These are phyloP conservation scores for Apostichopus leukothele DNA, from an alignment of 53 echinoderm and acorn worm genomes.

Conservation along the genomic window DNA sequence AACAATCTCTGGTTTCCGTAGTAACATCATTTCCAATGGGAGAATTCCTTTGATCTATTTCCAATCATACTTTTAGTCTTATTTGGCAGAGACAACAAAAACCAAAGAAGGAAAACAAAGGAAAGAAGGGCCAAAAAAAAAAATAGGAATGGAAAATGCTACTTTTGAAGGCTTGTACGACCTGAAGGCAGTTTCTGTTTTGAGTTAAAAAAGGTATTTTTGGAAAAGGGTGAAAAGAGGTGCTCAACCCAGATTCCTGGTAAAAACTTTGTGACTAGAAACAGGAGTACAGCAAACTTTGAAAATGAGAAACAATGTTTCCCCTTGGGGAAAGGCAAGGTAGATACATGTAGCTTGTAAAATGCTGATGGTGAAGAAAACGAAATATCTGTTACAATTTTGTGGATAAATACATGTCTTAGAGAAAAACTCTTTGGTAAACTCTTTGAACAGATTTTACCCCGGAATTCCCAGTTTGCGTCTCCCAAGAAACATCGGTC, in stretches of 20 bases:
- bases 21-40: not conserved
- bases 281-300: not conserved
- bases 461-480: no score
- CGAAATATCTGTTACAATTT: not conserved
- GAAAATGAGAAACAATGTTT: not conserved
- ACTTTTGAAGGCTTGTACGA: not conserved
- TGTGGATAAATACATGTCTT: no score
- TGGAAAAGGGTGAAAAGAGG: slow-evolving; percentile 12
- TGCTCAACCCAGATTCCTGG: slow-evolving; percentile 10
- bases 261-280: not conserved
- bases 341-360: not conserved
- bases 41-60: not conserved
- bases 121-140: not conserved
- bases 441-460: no score
- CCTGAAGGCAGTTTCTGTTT: not conserved
- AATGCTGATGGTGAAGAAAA: not conserved
- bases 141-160: not conserved
- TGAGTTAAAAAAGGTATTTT: not conserved
- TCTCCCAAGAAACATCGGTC: no score
- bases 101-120: not conserved
- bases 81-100: not conserved
- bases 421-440: no score
- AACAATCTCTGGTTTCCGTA: not conserved
- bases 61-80: not conserved
- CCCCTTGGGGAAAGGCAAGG: not conserved